Evolutionary conservation across 1,140 invertebrate genomes (phyloP), one percentile per base, ranked within the genome.

Genomic region (Colletes gigas): DNA sequence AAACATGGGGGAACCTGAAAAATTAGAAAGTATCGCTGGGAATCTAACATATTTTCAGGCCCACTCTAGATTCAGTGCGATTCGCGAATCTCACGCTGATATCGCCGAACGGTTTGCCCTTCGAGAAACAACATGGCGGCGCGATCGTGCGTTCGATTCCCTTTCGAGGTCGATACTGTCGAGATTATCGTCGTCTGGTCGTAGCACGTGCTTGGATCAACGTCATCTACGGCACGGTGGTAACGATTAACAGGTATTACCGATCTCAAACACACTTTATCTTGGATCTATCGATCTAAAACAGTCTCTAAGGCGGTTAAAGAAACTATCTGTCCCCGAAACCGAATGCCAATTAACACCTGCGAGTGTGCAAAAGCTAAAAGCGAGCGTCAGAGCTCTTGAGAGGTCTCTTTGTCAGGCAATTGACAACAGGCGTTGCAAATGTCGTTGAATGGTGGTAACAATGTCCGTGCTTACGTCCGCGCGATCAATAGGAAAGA

Each of bases 71-170:
- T 59, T 85, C 93, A 78, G 76, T 94, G 4, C 93, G 90, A 14
- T 96, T 95, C 85, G 94, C 94, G 21, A 95, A 95, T 82, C 83
- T 96, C 6, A 95, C 94, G 0, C 83, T 97, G 17, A 94, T 97
- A 21, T 96, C 96, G 2, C 94, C 94, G 2, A 94, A 96, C 88
- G 96, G 96, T 4, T 83, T 96, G 30, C 95, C 95, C 0, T 95
- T 93, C 12, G 94, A 94, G 9, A 88, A 90, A 0, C 90, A 91
- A 83, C 92, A 85, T 50, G 86, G 91, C 72, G 84, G 77, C 44
- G 88, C 93, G 0, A 91, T 94, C 0, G 90, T 94, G 55, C 90
- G 88, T 5, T 93, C 95, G 83, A 90, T 94, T 30, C 93, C 94
- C 0, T 92, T 93, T 63, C 91, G 91, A 59, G 94, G 94, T 5